Evolutionary conservation across 2,113 vertebrate species (phyloP).

Genomic region (Microtus oregoni): DNA sequence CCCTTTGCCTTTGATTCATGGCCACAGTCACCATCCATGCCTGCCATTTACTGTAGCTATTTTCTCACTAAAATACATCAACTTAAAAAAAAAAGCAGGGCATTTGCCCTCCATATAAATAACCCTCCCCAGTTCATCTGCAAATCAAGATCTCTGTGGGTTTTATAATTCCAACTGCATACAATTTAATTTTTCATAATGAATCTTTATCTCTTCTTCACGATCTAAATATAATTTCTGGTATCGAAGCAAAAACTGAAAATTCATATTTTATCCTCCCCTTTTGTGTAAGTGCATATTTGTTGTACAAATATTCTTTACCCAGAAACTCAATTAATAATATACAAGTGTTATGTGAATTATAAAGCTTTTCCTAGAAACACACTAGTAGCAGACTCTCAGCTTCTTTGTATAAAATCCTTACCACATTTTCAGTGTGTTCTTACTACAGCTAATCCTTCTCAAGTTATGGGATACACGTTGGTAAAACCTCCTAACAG

Average conservation of each 20-base stretch:
- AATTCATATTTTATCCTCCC: constrained; percentile 15
- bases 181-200: constrained; percentile 67
- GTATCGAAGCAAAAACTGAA: constrained; percentile 56
- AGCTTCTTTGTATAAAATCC: constrained; percentile 52
- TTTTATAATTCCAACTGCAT: constrained; percentile 65
- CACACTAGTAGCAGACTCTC: constrained; percentile 52
- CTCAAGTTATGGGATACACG: constrained; percentile 66
- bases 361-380: constrained; percentile 53
- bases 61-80: constrained; percentile 40
- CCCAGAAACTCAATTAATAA: constrained; percentile 66
- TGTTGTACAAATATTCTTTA: constrained; percentile 43
- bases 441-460: constrained; percentile 51
- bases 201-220: constrained; percentile 47
- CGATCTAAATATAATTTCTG: constrained; percentile 56
- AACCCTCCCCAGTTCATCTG: neutral
- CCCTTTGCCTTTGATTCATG: neutral
- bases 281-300: constrained; percentile 34
- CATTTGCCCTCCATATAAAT: neutral
- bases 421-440: constrained; percentile 17
- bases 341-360: constrained; percentile 65
- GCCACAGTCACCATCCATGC: neutral
- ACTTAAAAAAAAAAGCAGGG: constrained; percentile 11
- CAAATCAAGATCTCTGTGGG: neutral
- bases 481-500: constrained; percentile 77
- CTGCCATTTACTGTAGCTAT: neutral